Percentiles rank a stretch among this genome's conserved stretches.
These are phyloP conservation scores for Leptinotarsa undecemlineata DNA, from an alignment of 1,140 invertebrate species.

Conservation along the genomic window DNA sequence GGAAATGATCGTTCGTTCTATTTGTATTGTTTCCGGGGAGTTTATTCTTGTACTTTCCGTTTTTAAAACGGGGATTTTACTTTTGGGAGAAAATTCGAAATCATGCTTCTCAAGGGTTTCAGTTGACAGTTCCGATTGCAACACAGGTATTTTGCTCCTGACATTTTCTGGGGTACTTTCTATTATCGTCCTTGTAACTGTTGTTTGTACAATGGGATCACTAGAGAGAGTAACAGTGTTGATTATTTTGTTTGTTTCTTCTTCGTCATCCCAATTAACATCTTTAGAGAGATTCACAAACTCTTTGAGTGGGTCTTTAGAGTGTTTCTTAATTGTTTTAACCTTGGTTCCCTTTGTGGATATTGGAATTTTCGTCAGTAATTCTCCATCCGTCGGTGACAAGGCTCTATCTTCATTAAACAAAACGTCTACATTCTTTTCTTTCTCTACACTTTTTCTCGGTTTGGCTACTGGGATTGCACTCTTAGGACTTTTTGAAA, in stretches of 20 bases:
- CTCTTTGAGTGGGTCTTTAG: slow-evolving; percentile 55
- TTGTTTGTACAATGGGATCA: slow-evolving; percentile 55
- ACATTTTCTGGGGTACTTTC: slow-evolving; percentile 36
- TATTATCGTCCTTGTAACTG: slow-evolving; percentile 46
- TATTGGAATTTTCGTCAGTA: slow-evolving; percentile 52
- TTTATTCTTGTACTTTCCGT: slow-evolving; percentile 52
- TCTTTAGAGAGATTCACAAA: slow-evolving; percentile 52
- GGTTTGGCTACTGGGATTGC: slow-evolving; percentile 45
- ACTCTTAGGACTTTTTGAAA: slow-evolving; percentile 33
- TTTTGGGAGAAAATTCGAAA: slow-evolving; percentile 45
- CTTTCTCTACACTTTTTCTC: slow-evolving; percentile 40
- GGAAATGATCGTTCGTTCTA: slow-evolving; percentile 38
- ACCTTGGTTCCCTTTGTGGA: slow-evolving; percentile 49
- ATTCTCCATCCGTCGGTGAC: slow-evolving; percentile 43
- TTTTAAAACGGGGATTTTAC: slow-evolving; percentile 57
- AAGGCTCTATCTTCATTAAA: slow-evolving; percentile 18
- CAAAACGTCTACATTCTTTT: slow-evolving; percentile 24
- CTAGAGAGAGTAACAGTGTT: slow-evolving; percentile 54
- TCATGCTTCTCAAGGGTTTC: slow-evolving; percentile 31
- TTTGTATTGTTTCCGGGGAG: slow-evolving; percentile 55
- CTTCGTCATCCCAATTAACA: slow-evolving; percentile 57
- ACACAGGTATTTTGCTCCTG: slow-evolving; percentile 48
- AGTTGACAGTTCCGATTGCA: slow-evolving; percentile 28
- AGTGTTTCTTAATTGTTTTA: slow-evolving; percentile 57
- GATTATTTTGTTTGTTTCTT: slow-evolving; percentile 51